A percentile compares a stretch with the other conserved stretches of the same genome.
Evolutionary conservation across 2,888 invertebrate genomes (phyloP).

Genomic region (Polydrusus cervinus): DNA sequence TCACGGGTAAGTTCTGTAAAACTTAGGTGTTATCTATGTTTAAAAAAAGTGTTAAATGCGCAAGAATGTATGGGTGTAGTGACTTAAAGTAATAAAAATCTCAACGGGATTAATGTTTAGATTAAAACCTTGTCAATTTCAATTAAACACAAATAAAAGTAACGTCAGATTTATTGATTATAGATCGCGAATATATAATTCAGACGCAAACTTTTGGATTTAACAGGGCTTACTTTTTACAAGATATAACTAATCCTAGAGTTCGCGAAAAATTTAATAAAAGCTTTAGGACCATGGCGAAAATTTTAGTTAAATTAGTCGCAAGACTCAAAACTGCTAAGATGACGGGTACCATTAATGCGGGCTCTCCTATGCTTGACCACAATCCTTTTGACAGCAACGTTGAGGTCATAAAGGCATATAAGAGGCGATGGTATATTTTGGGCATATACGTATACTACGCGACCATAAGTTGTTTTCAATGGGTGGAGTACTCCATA

Average conservation of each 20-base stretch:
- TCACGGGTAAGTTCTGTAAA: constrained; percentile 9
- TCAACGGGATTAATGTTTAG: neutral
- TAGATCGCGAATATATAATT: constrained; percentile 5
- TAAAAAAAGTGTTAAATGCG: constrained; percentile 4
- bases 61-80: constrained; percentile 11
- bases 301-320: constrained; percentile 39
- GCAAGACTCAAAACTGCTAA: constrained; percentile 26
- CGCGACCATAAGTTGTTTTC: constrained; percentile 91
- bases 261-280: constrained; percentile 28
- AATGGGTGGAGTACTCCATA: constrained; percentile 97
- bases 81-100: constrained; percentile 17
- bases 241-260: constrained; percentile 1
- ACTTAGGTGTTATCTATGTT: neutral
- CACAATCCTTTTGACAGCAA: neutral
- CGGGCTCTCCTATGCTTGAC: constrained; percentile 29
- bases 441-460: constrained; percentile 88
- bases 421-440: constrained; percentile 86
- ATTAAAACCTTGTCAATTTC: constrained; percentile 29
- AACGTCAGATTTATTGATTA: constrained; percentile 26
- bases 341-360: constrained; percentile 27
- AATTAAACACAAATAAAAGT: constrained; percentile 28
- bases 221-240: constrained; percentile 17
- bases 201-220: constrained; percentile 1
- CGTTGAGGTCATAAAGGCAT: constrained; percentile 73
- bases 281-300: constrained; percentile 32